Base-by-base conservation (phyloP, 2,888 invertebrate genomes). In the Eurytoma adleriae region DNA sequence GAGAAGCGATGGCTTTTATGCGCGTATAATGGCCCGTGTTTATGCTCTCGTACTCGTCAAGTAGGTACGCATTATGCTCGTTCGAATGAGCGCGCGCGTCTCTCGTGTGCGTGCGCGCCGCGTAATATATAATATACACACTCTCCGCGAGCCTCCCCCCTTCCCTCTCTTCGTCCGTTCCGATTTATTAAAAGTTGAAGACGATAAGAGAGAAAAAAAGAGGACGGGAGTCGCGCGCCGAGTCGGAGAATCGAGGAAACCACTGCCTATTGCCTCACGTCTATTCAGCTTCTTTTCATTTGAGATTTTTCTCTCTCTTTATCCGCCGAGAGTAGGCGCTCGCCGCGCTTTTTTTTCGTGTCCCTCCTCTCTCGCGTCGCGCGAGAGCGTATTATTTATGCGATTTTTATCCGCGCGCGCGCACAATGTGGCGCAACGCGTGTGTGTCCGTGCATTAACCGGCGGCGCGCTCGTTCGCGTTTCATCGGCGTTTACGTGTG, bases 11-110 rank as follows among this genome's bases (percentile, higher is more conserved):
- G 84, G 87, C 88, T 86, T 89, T 88, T 88, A 89, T 87, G 88
- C 86, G 86, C 87, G 86, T 88, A 89, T 89, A 89, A 90, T 90
- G 88, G 88, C 86, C 86, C 88, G 85, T 88, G 88, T 89, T 90
- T 88, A 87, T 86, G 84, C 86, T 85, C 85, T 82, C 76, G 80
- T 84, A 83, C 83, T 81, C 83, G 83, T 83, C 82, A 81, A 78
- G 85, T 83, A 84, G 82, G 83, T 82, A 73, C 71, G 82, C 76
- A 82, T 82, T 80, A 80, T 80, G 80, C 80, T 84, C 83, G 82
- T 74, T 54, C 73, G 69, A 74, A 64, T 75, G 74, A 76, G 61
- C 75, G 64, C 62, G 69, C 80, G 79, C 81, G 75, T 56, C 57
- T 50, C 57, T 74, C 67, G 62, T 68, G 77, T 72, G 72, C 71